phyloP scores from a whole-genome alignment of 2,113 vertebrate species.

The Micronisus gabar region DNA sequence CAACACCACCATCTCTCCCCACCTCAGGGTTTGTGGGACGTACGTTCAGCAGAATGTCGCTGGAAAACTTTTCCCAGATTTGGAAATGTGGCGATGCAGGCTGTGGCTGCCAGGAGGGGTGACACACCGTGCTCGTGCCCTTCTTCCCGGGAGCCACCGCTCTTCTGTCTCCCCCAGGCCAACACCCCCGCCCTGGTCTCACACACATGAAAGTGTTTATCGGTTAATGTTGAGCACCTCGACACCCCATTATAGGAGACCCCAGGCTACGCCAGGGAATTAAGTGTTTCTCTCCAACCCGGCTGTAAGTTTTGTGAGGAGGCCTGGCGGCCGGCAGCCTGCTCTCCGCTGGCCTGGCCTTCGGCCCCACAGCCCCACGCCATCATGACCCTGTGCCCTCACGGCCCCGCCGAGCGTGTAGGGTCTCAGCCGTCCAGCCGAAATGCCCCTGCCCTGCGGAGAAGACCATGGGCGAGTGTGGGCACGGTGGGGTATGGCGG shows the following conservation, averaged over 20 bases:
- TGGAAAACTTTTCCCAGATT: not conserved
- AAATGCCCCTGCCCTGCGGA: not conserved
- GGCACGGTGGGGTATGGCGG: rapidly evolving
- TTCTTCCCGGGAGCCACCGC: not conserved
- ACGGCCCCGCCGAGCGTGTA: rapidly evolving
- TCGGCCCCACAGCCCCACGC: not conserved
- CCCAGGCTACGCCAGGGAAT: rapidly evolving
- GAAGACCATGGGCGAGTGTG: not conserved
- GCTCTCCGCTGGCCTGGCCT: not conserved
- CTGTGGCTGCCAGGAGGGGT: not conserved
- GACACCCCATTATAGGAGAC: rapidly evolving
- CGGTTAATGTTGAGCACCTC: not conserved
- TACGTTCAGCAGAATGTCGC: not conserved
- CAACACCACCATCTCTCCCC: not conserved
- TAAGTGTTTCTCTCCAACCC: not conserved
- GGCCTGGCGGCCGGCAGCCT: not conserved
- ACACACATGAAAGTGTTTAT: not conserved
- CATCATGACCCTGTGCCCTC: not conserved
- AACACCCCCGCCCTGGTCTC: not conserved
- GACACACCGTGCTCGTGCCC: not conserved
- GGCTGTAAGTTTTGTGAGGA: not conserved
- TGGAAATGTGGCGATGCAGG: not conserved
- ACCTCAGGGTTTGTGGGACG: not conserved
- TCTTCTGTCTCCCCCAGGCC: not conserved
- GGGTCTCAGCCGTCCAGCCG: rapidly evolving